Percentiles rank a stretch among this genome's conserved stretches.
phyloP scores from a whole-genome alignment of 2,797 vertebrate genomes.

The Heteromormyrus szaboi region DNA sequence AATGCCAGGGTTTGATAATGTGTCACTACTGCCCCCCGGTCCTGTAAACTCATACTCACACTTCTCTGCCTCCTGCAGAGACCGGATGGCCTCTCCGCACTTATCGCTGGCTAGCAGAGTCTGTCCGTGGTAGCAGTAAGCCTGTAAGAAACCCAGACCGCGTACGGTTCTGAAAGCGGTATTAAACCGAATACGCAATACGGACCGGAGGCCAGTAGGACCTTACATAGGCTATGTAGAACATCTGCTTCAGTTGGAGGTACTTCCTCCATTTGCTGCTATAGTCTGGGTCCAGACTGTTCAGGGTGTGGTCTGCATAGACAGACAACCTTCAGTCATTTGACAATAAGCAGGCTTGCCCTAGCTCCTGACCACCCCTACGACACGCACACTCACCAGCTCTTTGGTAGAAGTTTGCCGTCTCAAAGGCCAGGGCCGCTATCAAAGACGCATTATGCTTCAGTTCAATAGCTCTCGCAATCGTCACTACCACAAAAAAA shows the following conservation, averaged over 20 bases:
- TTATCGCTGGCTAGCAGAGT: constrained; percentile 87
- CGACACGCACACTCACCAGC: constrained; percentile 68
- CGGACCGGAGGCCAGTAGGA: not conserved
- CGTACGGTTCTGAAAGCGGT: not conserved
- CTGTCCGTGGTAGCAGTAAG: constrained; percentile 89
- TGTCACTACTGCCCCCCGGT: not conserved
- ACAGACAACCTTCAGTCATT: constrained; percentile 17
- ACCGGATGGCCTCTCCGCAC: constrained; percentile 91
- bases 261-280: constrained; percentile 96
- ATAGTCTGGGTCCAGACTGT: constrained; percentile 85
- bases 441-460: constrained; percentile 87
- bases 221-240: constrained; percentile 94
- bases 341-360: not conserved
- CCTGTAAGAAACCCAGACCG: constrained; percentile 53
- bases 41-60: constrained; percentile 60
- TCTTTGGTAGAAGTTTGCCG: constrained; percentile 93
- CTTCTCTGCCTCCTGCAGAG: constrained; percentile 92
- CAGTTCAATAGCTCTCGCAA: constrained; percentile 92
- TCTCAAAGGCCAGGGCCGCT: constrained; percentile 89
- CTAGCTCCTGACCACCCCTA: not conserved
- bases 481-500: constrained; percentile 72
- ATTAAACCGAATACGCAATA: no score
- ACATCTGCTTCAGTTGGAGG: constrained; percentile 86
- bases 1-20: not conserved
- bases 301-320: constrained; percentile 80